phyloP scores from a whole-genome alignment of 2,888 invertebrate genomes.

The Endotricha flammealis region DNA sequence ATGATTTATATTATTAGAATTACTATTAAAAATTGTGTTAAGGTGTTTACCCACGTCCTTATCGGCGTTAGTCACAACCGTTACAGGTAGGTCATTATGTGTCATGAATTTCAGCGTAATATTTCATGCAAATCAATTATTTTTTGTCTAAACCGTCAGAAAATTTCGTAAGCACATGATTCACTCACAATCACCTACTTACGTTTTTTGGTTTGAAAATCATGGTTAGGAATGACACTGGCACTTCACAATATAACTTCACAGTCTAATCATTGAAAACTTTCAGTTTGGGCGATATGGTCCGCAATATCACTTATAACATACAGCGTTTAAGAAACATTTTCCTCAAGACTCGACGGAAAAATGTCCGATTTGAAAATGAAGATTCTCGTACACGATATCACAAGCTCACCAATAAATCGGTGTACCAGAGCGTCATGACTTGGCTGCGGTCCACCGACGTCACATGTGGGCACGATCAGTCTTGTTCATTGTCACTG shows the following conservation, averaged over 20 bases:
- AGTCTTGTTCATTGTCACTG: conserved; percentile 62
- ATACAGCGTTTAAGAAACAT: too few species aligned
- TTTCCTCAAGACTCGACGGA: conserved; percentile 1
- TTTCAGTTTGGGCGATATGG: too few species aligned
- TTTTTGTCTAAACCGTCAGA: neutral
- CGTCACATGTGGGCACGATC: conserved; percentile 55
- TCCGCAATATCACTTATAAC: too few species aligned
- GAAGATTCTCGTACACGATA: conserved; percentile 6
- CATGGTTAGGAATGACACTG: too few species aligned
- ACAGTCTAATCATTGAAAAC: neutral
- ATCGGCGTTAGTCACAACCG: conserved; percentile 4
- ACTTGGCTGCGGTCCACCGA: conserved; percentile 65
- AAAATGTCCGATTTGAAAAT: neutral
- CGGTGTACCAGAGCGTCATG: conserved; percentile 76
- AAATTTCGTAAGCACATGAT: neutral
- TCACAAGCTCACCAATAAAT: conserved; percentile 66
- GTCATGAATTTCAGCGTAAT: conserved; percentile 2
- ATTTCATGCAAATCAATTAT: neutral
- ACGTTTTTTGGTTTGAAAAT: neutral
- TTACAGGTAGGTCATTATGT: neutral
- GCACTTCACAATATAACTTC: neutral
- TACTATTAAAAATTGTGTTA: neutral
- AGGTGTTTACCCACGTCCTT: conserved; percentile 2
- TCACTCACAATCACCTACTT: neutral
- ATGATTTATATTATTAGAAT: neutral